These are phyloP conservation scores for Meda fulgida DNA, from an alignment of 2,797 vertebrate species.

Conservation along the genomic window DNA sequence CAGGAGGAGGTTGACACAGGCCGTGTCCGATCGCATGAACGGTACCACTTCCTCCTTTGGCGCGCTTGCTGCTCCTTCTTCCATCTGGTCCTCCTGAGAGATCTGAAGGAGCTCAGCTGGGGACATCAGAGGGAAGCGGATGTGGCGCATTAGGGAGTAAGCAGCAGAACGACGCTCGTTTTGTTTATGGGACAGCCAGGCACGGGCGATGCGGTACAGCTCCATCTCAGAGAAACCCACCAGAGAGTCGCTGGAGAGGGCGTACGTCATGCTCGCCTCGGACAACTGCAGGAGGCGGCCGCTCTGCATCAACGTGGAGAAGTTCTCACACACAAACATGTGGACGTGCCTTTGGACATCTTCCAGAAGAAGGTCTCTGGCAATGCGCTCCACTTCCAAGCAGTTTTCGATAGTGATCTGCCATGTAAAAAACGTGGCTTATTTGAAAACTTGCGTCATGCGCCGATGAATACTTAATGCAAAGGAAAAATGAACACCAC, in stretches of 20 bases:
- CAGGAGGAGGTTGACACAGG: slow-evolving; percentile 82
- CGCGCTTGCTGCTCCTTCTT: neutral
- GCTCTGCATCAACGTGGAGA: slow-evolving; percentile 70
- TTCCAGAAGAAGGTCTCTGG: slow-evolving; percentile 76
- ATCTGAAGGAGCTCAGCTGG: slow-evolving; percentile 81
- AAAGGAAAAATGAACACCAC: neutral
- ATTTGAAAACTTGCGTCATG: neutral
- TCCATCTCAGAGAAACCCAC: slow-evolving; percentile 79
- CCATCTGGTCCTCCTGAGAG: slow-evolving; percentile 77
- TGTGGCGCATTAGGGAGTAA: slow-evolving; percentile 76
- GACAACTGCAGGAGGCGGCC: slow-evolving; percentile 75
- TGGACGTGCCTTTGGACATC: slow-evolving; percentile 70
- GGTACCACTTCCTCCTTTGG: slow-evolving; percentile 44
- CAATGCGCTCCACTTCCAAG: slow-evolving; percentile 80
- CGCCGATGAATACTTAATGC: neutral
- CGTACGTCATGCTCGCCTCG: slow-evolving; percentile 69
- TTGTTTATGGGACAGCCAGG: slow-evolving; percentile 75
- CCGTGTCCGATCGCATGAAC: slow-evolving; percentile 77
- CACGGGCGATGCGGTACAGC: slow-evolving; percentile 76
- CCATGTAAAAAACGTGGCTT: slow-evolving; percentile 5
- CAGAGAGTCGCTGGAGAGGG: slow-evolving; percentile 78
- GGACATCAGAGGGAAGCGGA: slow-evolving; percentile 83
- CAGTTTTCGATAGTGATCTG: slow-evolving; percentile 84
- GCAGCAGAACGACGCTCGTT: slow-evolving; percentile 62
- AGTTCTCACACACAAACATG: slow-evolving; percentile 78